phyloP scores from a whole-genome alignment of 2,888 invertebrate species.

The Lucinisca nassula region DNA sequence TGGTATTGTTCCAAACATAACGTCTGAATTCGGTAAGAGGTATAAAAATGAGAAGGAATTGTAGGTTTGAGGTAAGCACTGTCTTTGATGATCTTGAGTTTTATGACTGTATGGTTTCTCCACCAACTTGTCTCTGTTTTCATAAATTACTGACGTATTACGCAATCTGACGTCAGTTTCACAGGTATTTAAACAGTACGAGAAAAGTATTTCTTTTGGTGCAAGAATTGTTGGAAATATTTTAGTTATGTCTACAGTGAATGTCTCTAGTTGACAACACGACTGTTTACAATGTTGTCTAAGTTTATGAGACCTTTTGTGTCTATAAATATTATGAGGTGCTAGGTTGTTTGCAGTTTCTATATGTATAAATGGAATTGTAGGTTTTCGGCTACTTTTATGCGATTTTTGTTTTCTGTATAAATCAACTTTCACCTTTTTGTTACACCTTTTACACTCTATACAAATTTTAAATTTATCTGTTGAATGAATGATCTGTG shows the following conservation, averaged over 20 bases:
- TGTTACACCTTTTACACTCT: constrained; percentile 57
- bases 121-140: not conserved
- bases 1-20: constrained; percentile 39
- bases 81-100: not conserved
- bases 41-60: constrained; percentile 48
- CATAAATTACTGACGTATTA: not conserved
- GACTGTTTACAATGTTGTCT: not conserved
- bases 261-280: constrained; percentile 47
- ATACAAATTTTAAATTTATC: constrained; percentile 55
- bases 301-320: constrained; percentile 31
- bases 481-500: constrained; percentile 29
- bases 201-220: constrained; percentile 42
- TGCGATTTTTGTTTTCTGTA: constrained; percentile 21
- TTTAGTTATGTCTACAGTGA: constrained; percentile 46
- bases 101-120: not conserved
- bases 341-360: constrained; percentile 29
- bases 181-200: constrained; percentile 29
- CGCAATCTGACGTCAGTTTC: not conserved
- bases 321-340: constrained; percentile 51
- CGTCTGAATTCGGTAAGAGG: constrained; percentile 22
- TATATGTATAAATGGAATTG: constrained; percentile 61
- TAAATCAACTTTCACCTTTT: constrained; percentile 55
- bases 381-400: constrained; percentile 17
- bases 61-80: constrained; percentile 30
- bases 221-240: constrained; percentile 45